These are phyloP conservation scores for Dasysyrphus albostriatus DNA, from an alignment of 2,888 invertebrate species.

Conservation along the genomic window DNA sequence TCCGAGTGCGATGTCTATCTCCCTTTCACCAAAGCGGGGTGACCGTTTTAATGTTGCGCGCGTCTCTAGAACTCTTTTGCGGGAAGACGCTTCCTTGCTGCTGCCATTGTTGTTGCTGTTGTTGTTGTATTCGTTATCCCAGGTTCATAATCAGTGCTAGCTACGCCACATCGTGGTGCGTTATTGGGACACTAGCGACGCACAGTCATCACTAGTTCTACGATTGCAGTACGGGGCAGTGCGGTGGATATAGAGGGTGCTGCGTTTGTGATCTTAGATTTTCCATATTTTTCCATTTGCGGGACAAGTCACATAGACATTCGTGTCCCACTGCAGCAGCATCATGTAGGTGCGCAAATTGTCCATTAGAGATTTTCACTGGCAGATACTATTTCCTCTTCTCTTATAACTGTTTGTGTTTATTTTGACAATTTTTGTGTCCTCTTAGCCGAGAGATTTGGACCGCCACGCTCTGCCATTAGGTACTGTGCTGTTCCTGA, in stretches of 20 bases:
- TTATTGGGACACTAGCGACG: conserved; percentile 74
- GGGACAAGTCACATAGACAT: conserved; percentile 47
- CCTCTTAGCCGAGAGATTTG: conserved; percentile 35
- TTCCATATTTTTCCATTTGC: conserved; percentile 75
- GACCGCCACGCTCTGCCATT: conserved; percentile 40
- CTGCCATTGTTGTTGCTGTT: neutral
- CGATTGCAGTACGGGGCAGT: neutral
- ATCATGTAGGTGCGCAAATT: conserved; percentile 72
- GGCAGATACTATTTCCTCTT: conserved; percentile 70
- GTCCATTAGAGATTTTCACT: conserved; percentile 72
- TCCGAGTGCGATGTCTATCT: conserved; percentile 63
- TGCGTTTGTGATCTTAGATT: conserved; percentile 74
- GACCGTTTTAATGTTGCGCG: conserved; percentile 51
- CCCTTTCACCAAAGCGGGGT: conserved; percentile 66
- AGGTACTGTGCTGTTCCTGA: neutral
- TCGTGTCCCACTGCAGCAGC: conserved; percentile 27
- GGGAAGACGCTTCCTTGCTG: conserved; percentile 33
- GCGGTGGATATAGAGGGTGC: conserved; percentile 18
- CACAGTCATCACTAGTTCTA: conserved; percentile 46
- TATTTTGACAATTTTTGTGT: conserved; percentile 76
- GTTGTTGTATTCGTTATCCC: conserved; percentile 68
- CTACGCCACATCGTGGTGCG: conserved; percentile 66
- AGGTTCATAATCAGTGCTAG: conserved; percentile 73
- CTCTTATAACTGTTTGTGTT: conserved; percentile 53
- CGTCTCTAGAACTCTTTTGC: conserved; percentile 19